Evolutionary conservation across 1,140 invertebrate species (phyloP).

Genomic region (Brachionus asplanchnoidis): DNA sequence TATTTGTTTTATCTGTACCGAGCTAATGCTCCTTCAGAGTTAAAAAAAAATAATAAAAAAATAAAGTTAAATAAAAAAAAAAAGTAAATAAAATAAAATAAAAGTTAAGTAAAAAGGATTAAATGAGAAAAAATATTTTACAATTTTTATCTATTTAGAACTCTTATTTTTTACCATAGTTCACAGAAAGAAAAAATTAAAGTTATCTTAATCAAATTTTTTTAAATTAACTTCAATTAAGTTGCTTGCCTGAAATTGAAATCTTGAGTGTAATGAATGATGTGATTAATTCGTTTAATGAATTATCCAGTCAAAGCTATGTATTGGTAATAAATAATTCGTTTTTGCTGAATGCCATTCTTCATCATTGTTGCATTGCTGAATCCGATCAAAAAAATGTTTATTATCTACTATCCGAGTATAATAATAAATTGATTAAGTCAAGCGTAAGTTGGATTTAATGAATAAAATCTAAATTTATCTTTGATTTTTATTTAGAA

Average conservation of each 20-base stretch:
- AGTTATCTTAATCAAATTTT: background rate
- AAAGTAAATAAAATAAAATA: too few species aligned
- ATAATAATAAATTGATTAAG: background rate
- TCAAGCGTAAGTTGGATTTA: background rate
- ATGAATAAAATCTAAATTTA: background rate
- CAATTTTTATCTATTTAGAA: too few species aligned
- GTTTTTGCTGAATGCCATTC: background rate
- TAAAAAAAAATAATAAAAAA: too few species aligned
- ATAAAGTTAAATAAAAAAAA: too few species aligned
- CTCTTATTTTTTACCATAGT: background rate
- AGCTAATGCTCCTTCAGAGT: too few species aligned
- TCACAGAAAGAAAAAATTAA: background rate
- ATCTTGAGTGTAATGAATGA: background rate
- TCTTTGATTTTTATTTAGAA: background rate
- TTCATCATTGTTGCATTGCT: background rate
- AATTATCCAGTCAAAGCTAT: conserved; percentile 13
- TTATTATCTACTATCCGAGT: background rate
- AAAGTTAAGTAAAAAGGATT: too few species aligned
- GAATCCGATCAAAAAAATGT: background rate
- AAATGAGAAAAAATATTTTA: too few species aligned
- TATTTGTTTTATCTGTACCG: too few species aligned
- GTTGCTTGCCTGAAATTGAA: conserved; percentile 33
- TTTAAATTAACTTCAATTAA: background rate
- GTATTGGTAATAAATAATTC: conserved; percentile 27
- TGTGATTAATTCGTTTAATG: background rate